Percentiles rank a stretch among this genome's conserved stretches.
Conservation (phyloP, 1,140 invertebrate genomes). For the Nilaparvata lugens region DNA sequence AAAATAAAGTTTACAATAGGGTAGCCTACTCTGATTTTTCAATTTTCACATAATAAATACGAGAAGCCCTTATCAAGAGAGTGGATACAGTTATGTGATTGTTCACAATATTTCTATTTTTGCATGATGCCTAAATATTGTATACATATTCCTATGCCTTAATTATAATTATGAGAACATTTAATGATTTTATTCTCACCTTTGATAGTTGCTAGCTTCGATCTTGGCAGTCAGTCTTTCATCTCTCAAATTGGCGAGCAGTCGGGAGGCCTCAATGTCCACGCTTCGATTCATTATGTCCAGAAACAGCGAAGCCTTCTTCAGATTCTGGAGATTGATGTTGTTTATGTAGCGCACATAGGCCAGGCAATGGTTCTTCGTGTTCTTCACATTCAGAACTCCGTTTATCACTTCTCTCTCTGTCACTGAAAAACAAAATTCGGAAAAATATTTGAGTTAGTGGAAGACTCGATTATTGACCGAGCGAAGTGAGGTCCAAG, state of each 20-base stretch:
- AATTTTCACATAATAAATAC: too few species aligned
- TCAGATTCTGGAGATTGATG: constrained; percentile 91
- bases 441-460: too few species aligned
- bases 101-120: neutral
- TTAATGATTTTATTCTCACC: constrained; percentile 35
- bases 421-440: constrained; percentile 60
- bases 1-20: too few species aligned
- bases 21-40: too few species aligned
- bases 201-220: constrained; percentile 77
- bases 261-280: constrained; percentile 85
- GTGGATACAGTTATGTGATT: neutral
- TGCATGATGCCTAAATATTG: neutral
- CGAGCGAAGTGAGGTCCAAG: too few species aligned
- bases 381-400: constrained; percentile 86
- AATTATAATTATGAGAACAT: neutral
- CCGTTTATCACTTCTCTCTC: constrained; percentile 96
- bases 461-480: too few species aligned
- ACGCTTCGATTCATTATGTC: constrained; percentile 90
- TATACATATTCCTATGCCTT: neutral
- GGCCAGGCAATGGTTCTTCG: constrained; percentile 92
- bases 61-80: too few species aligned
- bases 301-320: constrained; percentile 88
- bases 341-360: constrained; percentile 96
- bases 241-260: constrained; percentile 83
- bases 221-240: constrained; percentile 79